Evolutionary conservation across 2,113 vertebrate species (phyloP).

Genomic region (cattle (Bos taurus)): DNA sequence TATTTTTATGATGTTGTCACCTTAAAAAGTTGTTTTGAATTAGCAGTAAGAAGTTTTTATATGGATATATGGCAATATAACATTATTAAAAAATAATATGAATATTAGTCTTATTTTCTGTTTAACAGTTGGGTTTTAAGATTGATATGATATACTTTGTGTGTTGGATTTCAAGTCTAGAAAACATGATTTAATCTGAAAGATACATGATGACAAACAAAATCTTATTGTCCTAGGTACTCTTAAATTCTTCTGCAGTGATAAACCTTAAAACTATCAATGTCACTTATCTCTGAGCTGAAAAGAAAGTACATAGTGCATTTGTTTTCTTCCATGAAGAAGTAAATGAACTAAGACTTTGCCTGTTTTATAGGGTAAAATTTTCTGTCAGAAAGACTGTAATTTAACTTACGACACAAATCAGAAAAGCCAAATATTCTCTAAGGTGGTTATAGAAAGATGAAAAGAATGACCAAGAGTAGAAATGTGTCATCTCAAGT

Average conservation of each 20-base stretch:
- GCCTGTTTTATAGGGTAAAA: background rate
- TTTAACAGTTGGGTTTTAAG: background rate
- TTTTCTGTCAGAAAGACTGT: background rate
- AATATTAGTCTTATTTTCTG: background rate
- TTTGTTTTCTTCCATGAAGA: slow-evolving; percentile 27
- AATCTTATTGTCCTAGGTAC: background rate
- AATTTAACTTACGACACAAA: background rate
- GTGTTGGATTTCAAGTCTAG: background rate
- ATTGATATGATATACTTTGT: background rate
- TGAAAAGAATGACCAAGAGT: background rate
- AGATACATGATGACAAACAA: background rate
- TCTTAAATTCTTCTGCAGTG: background rate
- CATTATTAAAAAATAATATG: background rate
- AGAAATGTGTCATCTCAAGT: background rate
- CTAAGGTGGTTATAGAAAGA: background rate
- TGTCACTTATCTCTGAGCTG: slow-evolving; percentile 15
- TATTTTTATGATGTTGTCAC: background rate
- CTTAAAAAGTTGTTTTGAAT: slow-evolving; percentile 5
- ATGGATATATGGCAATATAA: background rate
- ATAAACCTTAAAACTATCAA: slow-evolving; percentile 17
- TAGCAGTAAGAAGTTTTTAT: background rate
- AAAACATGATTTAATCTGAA: slow-evolving; percentile 35
- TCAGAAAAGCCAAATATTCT: background rate
- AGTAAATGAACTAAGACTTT: background rate
- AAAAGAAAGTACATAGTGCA: background rate